Evolutionary conservation across 2,888 invertebrate species (phyloP), one percentile per base, ranked within the genome.

Genomic region (Drosophila infuscata): DNA sequence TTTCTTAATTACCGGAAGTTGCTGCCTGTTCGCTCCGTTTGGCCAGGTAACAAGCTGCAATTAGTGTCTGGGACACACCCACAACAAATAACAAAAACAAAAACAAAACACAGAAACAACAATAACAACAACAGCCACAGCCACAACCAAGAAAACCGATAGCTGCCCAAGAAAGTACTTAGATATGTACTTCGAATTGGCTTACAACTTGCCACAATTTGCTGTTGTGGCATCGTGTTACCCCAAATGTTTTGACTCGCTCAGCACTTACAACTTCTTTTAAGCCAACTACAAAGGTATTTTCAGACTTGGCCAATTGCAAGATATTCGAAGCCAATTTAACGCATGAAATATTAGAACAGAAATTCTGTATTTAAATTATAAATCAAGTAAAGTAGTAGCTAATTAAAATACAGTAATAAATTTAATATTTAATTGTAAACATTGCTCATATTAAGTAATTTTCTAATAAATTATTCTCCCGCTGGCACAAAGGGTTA

Each of bases 1-100:
- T 38, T 59, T 67, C 80, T 82, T 82, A 82, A 82, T 90, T 86
- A 88, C 90, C 83, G 90, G 90, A 87, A 87, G 82, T 78, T 72
- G 61, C 65, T 65, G 69, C 73, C 56, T 48, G 53, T 30, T 38
- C 41, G 41, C 59, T 53, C 35, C 36, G 29, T 48, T 57, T 33
- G 54, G 33, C 35, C 78, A 79, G 81, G 81, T 81, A 74, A 86
- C 77, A 76, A 76, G 70, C 73, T 67, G 74, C 86, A 90, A 87
- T 87, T 87, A 87, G 90, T 80, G 83, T 74, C 77, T 62, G 62
- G 46, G 53, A 64, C 87, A 83, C 83, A 72, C 84, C 89, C 76
- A 81, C 87, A 69, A 76, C 81, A 63, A 65, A 29, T 3, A 56
- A 53, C 51, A 60, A 46, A 49, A 57, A 57, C 68, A 69, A 46